A percentile compares a stretch with the other conserved stretches of the same genome.
Conservation (phyloP, 2,888 invertebrate genomes). For the Gasteruption jaculator region DNA sequence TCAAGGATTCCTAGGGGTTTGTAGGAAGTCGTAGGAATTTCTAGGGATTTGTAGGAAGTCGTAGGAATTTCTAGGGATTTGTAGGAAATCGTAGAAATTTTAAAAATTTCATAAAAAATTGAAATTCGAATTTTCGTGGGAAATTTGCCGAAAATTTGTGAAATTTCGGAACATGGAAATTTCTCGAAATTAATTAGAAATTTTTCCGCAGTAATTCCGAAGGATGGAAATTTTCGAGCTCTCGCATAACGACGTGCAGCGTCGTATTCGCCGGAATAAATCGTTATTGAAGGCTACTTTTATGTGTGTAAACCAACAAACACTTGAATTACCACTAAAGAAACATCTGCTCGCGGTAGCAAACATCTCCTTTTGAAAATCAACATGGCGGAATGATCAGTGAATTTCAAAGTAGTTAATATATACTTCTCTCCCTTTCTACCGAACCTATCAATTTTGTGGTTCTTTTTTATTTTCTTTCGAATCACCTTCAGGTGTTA, state of each 20-base stretch:
- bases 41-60: background rate
- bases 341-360: slow-evolving; percentile 44
- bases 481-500: too few relatives aligned
- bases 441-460: too few relatives aligned
- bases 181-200: background rate
- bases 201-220: background rate
- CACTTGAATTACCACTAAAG: slow-evolving; percentile 31
- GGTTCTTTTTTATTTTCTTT: too few relatives aligned
- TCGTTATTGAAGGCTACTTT: slow-evolving; percentile 13
- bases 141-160: too few relatives aligned
- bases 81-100: background rate
- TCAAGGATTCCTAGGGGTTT: too few relatives aligned
- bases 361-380: slow-evolving; percentile 43
- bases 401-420: slow-evolving; percentile 48
- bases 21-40: slow-evolving; percentile 1
- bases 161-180: too few relatives aligned
- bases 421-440: too few relatives aligned
- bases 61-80: background rate
- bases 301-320: slow-evolving; percentile 25
- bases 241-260: background rate
- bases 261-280: background rate
- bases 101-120: too few relatives aligned
- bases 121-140: too few relatives aligned
- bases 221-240: background rate
- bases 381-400: slow-evolving; percentile 52